Conservation (phyloP, 2,797 vertebrate species). For the Gambusia yucatana region DNA sequence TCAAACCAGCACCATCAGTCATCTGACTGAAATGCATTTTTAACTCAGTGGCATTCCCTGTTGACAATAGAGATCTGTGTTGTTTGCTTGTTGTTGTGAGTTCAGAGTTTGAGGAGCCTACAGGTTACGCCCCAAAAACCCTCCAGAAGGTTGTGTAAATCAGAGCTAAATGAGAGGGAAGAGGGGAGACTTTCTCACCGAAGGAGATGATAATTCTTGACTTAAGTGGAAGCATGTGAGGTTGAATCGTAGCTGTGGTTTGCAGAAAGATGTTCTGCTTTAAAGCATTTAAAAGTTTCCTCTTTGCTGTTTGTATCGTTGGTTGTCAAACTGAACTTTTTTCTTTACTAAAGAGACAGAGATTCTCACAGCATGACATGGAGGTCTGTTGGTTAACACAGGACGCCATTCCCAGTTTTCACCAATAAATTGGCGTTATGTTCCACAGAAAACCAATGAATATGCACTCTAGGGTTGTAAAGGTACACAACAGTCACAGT, state of each 20-base stretch:
- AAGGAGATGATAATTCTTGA: slow-evolving; percentile 69
- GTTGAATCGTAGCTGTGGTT: slow-evolving; percentile 25
- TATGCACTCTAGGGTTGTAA: neutral
- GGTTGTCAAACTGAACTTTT: neutral
- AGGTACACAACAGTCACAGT: neutral
- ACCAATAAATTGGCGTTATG: too few relatives aligned
- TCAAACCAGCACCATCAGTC: slow-evolving; percentile 27
- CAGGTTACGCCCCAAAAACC: neutral
- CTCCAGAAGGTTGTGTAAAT: slow-evolving; percentile 59
- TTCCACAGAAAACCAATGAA: neutral
- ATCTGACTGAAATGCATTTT: neutral
- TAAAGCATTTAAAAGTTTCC: slow-evolving; percentile 20
- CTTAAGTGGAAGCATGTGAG: slow-evolving; percentile 76
- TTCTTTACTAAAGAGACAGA: neutral
- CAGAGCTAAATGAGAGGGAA: slow-evolving; percentile 68
- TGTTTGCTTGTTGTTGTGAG: slow-evolving; percentile 26
- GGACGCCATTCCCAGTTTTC: neutral
- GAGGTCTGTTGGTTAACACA: neutral
- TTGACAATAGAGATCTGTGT: slow-evolving; percentile 21
- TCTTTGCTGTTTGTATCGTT: neutral
- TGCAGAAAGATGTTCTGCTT: slow-evolving; percentile 21
- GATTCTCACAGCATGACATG: neutral
- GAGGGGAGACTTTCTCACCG: slow-evolving; percentile 47
- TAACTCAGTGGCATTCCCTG: neutral
- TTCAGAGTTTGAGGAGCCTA: neutral